These are phyloP conservation scores for Ganaspis sp. DNA, from an alignment of 1,140 invertebrate species.

Conservation along the genomic window DNA sequence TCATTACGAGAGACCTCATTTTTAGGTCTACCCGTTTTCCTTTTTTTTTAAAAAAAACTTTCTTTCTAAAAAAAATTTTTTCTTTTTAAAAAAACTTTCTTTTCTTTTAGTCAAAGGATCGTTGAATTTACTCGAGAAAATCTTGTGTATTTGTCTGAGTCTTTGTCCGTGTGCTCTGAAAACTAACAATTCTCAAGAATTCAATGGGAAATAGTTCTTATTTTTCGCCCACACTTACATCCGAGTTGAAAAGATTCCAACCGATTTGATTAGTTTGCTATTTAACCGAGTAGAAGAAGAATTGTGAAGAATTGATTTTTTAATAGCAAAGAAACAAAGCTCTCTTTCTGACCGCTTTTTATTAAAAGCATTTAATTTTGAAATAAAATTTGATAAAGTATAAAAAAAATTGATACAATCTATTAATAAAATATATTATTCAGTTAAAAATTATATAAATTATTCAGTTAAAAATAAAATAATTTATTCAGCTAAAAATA, in stretches of 20 bases:
- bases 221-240: background rate
- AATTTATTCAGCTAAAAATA: no score
- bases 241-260: background rate
- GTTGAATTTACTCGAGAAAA: conserved; percentile 14
- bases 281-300: background rate
- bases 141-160: background rate
- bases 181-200: background rate
- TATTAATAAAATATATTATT: no score
- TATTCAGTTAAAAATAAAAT: no score
- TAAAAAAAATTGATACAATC: background rate
- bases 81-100: background rate
- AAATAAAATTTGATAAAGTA: background rate
- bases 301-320: background rate
- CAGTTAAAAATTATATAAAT: no score
- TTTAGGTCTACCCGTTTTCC: background rate
- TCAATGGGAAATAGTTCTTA: conserved; percentile 10
- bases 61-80: no score
- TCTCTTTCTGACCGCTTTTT: no score
- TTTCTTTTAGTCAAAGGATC: conserved; percentile 2
- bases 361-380: no score
- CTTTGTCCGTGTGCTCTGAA: background rate
- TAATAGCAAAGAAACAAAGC: background rate
- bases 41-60: background rate
- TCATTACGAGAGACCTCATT: background rate
- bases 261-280: background rate